Percentiles rank a stretch among this genome's conserved stretches.
Conservation (phyloP, 2,113 vertebrate species). For the Mormoops blainvillei region DNA sequence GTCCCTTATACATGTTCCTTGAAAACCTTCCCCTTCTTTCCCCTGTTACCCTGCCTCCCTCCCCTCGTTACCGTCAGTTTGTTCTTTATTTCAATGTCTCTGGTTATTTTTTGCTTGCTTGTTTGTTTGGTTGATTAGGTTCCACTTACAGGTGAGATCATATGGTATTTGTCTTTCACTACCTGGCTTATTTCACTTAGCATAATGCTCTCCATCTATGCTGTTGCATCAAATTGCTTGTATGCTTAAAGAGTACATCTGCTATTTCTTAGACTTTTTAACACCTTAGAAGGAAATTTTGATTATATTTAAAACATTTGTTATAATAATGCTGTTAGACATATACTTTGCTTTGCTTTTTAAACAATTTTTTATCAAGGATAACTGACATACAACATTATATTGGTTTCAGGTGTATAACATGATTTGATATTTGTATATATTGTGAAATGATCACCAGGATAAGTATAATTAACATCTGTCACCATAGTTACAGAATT, state of each 20-base stretch:
- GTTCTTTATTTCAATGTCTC: no score
- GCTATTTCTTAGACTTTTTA: constrained; percentile 25
- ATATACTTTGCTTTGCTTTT: background rate
- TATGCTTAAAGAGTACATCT: background rate
- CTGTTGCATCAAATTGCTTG: no score
- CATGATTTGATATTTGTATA: background rate
- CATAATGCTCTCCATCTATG: no score
- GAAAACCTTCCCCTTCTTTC: no score
- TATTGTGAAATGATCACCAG: background rate
- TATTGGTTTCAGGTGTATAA: background rate
- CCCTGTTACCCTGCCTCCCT: no score
- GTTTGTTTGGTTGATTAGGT: no score
- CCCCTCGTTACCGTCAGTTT: no score
- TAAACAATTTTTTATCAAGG: background rate
- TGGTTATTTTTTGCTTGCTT: no score
- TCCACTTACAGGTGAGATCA: no score
- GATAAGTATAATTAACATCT: background rate
- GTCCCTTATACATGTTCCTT: no score
- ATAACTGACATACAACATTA: background rate
- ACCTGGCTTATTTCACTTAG: no score
- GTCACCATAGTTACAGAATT: background rate
- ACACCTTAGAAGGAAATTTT: background rate
- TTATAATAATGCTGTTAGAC: background rate
- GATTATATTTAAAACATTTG: background rate
- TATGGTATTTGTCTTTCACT: no score